Conservation (phyloP, 2,888 invertebrate species). For the Lepeophtheirus nordmannii region DNA sequence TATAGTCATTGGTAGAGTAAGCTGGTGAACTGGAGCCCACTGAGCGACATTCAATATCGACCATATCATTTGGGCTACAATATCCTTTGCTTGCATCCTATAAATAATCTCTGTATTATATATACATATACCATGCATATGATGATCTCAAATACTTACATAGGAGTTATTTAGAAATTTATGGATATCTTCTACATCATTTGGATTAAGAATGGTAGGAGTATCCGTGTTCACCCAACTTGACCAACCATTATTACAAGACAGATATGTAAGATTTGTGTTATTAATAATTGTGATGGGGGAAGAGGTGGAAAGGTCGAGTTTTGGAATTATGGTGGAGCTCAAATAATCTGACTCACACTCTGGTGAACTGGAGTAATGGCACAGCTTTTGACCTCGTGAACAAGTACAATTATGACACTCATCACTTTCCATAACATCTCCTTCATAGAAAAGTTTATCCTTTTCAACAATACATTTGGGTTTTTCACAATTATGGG, state of each 20-base stretch:
- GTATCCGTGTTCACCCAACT: conserved; percentile 54
- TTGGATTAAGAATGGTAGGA: conserved; percentile 29
- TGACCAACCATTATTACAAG: conserved; percentile 59
- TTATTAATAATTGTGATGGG: background rate
- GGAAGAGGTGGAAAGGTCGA: background rate
- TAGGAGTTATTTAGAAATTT: background rate
- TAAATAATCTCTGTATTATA: background rate
- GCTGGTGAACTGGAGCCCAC: conserved; percentile 43
- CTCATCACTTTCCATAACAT: conserved; percentile 26
- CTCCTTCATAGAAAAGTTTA: conserved; percentile 34
- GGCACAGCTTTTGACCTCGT: conserved; percentile 3
- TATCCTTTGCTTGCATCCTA: background rate
- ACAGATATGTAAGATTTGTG: conserved; percentile 32
- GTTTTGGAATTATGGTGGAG: background rate
- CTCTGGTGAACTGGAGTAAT: background rate
- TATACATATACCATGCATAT: background rate
- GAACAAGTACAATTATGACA: conserved; percentile 9
- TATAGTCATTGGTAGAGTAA: conserved; percentile 51
- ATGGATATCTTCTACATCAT: conserved; percentile 1
- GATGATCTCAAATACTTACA: background rate
- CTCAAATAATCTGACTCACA: background rate
- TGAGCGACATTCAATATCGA: conserved; percentile 57
- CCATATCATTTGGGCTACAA: conserved; percentile 39
- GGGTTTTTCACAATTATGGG: conserved; percentile 47
- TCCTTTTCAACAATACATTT: conserved; percentile 49